phyloP scores from a whole-genome alignment of 2,888 invertebrate genomes.

The Stratiomys singularior region DNA sequence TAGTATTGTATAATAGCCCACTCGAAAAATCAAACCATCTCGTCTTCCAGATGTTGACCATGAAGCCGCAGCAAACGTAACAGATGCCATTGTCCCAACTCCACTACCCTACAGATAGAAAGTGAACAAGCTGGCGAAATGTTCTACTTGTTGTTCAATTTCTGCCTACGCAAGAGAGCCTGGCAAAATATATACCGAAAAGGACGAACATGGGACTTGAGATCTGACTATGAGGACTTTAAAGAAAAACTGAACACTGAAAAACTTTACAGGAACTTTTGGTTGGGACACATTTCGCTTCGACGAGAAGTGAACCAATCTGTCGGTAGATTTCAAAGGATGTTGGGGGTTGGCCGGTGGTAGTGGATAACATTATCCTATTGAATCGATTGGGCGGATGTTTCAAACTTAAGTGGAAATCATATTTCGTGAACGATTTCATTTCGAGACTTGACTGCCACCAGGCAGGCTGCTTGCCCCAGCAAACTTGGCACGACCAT shows the following conservation, averaged over 20 bases:
- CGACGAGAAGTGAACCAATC: slow-evolving; percentile 3
- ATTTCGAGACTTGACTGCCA: background rate
- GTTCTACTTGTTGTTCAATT: slow-evolving; percentile 22
- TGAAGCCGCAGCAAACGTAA: slow-evolving; percentile 15
- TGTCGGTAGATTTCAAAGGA: background rate
- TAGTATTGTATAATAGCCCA: background rate
- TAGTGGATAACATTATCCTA: background rate
- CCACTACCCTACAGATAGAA: too few relatives aligned
- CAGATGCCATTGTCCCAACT: background rate
- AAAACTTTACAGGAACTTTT: slow-evolving; percentile 12
- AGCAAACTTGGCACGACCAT: slow-evolving; percentile 14
- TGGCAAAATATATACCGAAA: background rate
- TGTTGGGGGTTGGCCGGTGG: background rate
- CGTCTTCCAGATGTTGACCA: background rate
- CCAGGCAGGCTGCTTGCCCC: background rate
- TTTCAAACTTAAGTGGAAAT: slow-evolving; percentile 35
- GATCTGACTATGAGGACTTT: background rate
- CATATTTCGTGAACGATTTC: slow-evolving; percentile 40
- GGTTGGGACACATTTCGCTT: slow-evolving; percentile 10
- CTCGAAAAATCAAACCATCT: background rate
- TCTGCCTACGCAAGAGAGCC: background rate
- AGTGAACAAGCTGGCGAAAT: background rate
- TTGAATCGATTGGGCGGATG: slow-evolving; percentile 35
- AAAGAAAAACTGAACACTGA: background rate
- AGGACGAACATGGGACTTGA: background rate